Base-by-base conservation (phyloP, 2,113 vertebrate genomes). In the Indicator indicator region DNA sequence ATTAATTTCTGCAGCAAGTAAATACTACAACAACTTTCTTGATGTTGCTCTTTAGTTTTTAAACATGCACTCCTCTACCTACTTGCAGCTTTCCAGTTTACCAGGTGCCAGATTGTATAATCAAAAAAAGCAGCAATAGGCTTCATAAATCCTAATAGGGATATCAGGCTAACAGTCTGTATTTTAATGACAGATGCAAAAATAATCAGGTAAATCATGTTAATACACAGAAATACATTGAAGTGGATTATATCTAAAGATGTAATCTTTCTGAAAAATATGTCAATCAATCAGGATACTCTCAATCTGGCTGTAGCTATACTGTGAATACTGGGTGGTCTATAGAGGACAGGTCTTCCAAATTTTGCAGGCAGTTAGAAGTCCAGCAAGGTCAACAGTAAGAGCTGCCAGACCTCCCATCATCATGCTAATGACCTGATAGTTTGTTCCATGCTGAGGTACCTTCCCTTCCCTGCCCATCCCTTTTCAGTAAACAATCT, bases 11-110 rank as follows among this genome's bases (percentile, higher is more conserved):
- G 68, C 26, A 21, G 50, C n/a, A 74, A 88, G 11, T 36, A 88
- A 89, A 93, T 88, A 87, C 73, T 33, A 81, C 24, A 89, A n/a
- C 7, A 88, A n/a, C 70, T 33, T 84, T 46, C 71, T 73, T 91
- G 82, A 89, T 91, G 20, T 77, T 93, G 21, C 78, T 48, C 63
- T 96, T 87, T 73, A 79, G 40, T 74, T 95, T 96, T 91, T 21
- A 85, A 68, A 80, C 6, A 40, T 40, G 5, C 23, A 89, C 40
- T 74, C 62, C 76, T n/a, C 79, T 69, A 59, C 36, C 32, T 76
- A 42, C 36, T 15, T 16, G 4, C 42, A 40, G 33, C 10, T 75
- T 93, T 91, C 65, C 24, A 33, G n/a, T 79, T 95, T 88, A 71
- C 79, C 78, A 96, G 80, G 58, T n/a, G 64, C 70, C 32, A 30